Evolutionary conservation across 2,797 vertebrate genomes (phyloP), one percentile per base, ranked within the genome.

Genomic region (Megalops cyprinoides): DNA sequence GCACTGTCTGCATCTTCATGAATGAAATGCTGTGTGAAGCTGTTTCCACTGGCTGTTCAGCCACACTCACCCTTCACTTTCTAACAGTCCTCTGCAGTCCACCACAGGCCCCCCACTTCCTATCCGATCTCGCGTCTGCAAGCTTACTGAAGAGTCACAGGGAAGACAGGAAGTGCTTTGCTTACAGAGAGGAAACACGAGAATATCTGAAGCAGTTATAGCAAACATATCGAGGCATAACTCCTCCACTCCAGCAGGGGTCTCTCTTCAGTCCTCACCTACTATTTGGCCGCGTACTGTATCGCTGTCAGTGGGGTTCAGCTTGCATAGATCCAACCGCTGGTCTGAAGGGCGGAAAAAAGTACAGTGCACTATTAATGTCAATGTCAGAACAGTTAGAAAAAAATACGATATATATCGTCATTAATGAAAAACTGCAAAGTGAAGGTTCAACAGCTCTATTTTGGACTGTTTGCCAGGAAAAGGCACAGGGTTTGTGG

Each of bases 301-400:
- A 88, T 99, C 98, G 2, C 97, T 98, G 93, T 99, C 98, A 42
- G 97, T 97, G 86, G 97, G 95, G 85, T 97, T 98, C 89, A 99
- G 94, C 94, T 98, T 99, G 96, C 98, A 99, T 93, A 99, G 95
- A 95, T 99, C 98, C 93, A 99, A 93, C 86, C 98, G 97, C 95
- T 99, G 98, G 94, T 99, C 98, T 99, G 94, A 83, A 87, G 71
- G 82, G 60, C 48, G 82, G 49, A 1, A 67, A 4, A 48, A 56
- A 56, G 14, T 85, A 51, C 87, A 83, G 82, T 58, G 76, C 80
- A n/a, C n/a, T n/a, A n/a, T n/a, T n/a, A n/a, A n/a, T n/a, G n/a
- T n/a, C n/a, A n/a, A n/a, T n/a, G n/a, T n/a, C n/a, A n/a, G n/a
- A n/a, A n/a, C n/a, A n/a, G n/a, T n/a, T n/a, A n/a, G n/a, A n/a